Base-by-base conservation (phyloP, 1,140 invertebrate species). In the Drosophila arawakana region DNA sequence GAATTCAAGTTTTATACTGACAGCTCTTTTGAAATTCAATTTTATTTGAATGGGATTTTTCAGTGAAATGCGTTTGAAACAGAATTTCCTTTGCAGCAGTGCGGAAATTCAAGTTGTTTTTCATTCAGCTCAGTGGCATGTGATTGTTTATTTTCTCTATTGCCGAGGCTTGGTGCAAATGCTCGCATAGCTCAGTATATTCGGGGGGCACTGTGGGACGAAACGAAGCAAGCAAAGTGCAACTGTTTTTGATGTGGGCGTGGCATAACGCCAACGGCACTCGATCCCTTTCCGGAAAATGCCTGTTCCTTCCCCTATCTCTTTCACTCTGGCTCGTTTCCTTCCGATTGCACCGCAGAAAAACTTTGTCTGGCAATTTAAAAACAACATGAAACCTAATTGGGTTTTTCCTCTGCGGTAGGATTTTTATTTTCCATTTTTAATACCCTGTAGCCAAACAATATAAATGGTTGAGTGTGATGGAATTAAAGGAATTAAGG, bases 311-410 rank as follows among this genome's bases (percentile, higher is more conserved):
- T 15, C 13, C 13, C 13, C 43, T 21, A 11, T 44, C 44, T 46
- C 44, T 7, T 10, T 18, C 44, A 15, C 43, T 30, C 43, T 46
- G 3, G 41, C 2, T 21, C 30, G 13, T 1, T 13, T 54, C 9
- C 9, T 55, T 10, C 13, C 30, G 9, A 18, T 30, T 73, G 55
- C 46, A 54, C 21, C 35, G 34, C 30, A 44, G 10, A 6, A 11
- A 54, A 76, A 65, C 55, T 72, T 65, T 72, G 55, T 59, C 54
- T 34, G 55, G 30, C 73, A 72, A 52, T 76, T 72, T 66, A 39
- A 76, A 72, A 76, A 63, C 68, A 72, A 65, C 73, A 66, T 66
- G 60, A 55, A 76, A 55, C 61, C 57, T 72, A 76, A 76, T 76
- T 76, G 73, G 52, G 57, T 66, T 76, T 75, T 58, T 65, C 7